Base-by-base conservation (phyloP, 2,113 vertebrate genomes). In the Xenotilapia flavipinnis region DNA sequence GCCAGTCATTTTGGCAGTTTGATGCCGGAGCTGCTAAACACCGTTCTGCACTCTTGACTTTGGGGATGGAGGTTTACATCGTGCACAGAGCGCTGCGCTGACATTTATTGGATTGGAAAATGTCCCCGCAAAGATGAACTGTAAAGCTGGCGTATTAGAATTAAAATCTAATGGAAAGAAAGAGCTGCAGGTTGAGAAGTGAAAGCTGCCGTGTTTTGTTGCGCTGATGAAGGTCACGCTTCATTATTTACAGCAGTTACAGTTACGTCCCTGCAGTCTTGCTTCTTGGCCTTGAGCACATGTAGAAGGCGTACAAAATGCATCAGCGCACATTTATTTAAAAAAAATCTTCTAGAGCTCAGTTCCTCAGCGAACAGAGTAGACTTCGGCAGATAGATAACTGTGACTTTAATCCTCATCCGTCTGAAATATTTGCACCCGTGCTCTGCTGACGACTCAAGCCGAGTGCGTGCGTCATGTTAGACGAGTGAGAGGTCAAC, bases 401-500 rank as follows among this genome's bases (percentile, higher is more conserved):
- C 49, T 54, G 33, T 8, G 75, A 82, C 42, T 28, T 7, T n/a
- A 73, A 84, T 80, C 68, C 68, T 58, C 17, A 9, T n/a, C 19
- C 33, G 5, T 56, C 73, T 73, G 55, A 87, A 84, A 90, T 79
- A 89, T 89, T 89, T 81, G 83, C 87, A 82, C 7, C 77, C 62
- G 14, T 26, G 21, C 38, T 68, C 54, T 84, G 86, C 81, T 77
- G 73, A 68, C 40, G 73, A 77, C 73, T 77, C 73, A 51, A 54
- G 40, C 60, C 42, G 2, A 65, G 51, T 60, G 40, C n/a, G 28
- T 85, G 23, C 31, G 10, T 62, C 83, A 51, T 65, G 68, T 83
- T 58, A 83, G 33, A 21, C 1, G 2, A 87, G 84, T 47, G 70
- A 81, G 87, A 83, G 80, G 82, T 90, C 55, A 60, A 40, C 65